Base-by-base conservation (phyloP, 2,888 invertebrate species). In the Notodonta dromedarius region DNA sequence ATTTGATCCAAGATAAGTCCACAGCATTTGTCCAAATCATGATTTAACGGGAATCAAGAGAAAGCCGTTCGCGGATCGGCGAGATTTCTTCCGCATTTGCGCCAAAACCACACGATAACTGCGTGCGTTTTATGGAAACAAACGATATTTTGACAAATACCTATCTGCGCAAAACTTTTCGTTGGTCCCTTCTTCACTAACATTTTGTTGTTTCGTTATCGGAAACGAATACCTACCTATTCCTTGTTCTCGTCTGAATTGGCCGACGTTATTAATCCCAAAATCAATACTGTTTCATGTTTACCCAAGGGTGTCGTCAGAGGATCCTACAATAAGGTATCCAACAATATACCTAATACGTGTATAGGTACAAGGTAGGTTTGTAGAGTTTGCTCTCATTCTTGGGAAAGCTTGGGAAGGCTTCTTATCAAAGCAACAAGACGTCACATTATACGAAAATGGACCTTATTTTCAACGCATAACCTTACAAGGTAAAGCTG, bases 1-100 rank as follows among this genome's bases (percentile, higher is more conserved):
- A 53, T 62, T 62, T 71, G 67, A 69, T 67, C 61, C n/a, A 61
- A 69, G 71, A 74, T 73, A 67, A 74, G 65, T 65, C 66, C 51
- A 65, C 62, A 57, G 56, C 56, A 58, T 67, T 65, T 59, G 56
- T 55, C 57, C 62, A 58, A 61, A 59, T 57, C 71, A 63, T 62
- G 67, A 64, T 56, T 67, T 74, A 74, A 74, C 74, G 74, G 74
- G 76, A 76, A 71, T 56, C 60, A 59, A 73, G 76, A 74, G 76
- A 74, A 74, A 76, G 71, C 70, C 66, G 14, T 60, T 61, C 46
- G 53, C 58, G 50, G 61, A 63, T 65, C 59, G 61, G 56, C 60
- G 67, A 67, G 58, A 66, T 66, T 65, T 73, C 63, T 73, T 71
- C 65, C 51, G 63, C 67, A 12, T 54, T 39, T 35, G 54, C 56